Evolutionary conservation across 2,113 vertebrate genomes (phyloP).

Genomic region (Leucoraja erinaceus): DNA sequence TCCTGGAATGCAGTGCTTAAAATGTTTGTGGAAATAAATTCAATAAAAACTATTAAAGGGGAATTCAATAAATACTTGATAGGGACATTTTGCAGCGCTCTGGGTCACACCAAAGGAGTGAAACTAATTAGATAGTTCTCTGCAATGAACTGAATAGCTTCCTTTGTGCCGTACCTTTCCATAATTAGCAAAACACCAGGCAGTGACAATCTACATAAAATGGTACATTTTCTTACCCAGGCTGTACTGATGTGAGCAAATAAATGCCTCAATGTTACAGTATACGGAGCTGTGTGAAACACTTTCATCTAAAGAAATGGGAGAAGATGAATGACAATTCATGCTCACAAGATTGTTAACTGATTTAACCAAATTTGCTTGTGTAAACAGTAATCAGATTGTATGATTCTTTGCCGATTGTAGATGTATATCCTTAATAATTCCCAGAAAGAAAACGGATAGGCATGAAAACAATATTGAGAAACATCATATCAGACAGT

Average conservation of each 20-base stretch:
- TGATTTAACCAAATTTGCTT: not conserved
- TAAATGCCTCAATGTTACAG: not conserved
- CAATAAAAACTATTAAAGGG: not conserved
- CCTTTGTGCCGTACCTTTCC: not conserved
- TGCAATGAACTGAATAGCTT: not conserved
- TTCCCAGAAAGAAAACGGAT: not conserved
- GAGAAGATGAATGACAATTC: not conserved
- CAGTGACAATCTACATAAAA: not conserved
- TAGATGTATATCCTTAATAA: not conserved
- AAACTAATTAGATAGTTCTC: not conserved
- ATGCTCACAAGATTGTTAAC: not conserved
- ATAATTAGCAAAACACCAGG: not conserved
- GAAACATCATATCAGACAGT: not conserved
- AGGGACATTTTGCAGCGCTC: not conserved
- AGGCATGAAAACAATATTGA: not conserved
- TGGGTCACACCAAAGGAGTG: not conserved
- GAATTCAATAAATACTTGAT: not conserved
- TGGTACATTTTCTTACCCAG: not conserved
- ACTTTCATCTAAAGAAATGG: not conserved
- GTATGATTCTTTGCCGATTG: not conserved
- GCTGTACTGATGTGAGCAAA: too few relatives aligned
- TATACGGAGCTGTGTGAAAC: not conserved
- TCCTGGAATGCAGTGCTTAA: not conserved
- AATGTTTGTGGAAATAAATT: not conserved
- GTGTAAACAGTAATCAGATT: not conserved